Evolutionary conservation across 2,797 vertebrate species (phyloP), one percentile per base, ranked within the genome.

Genomic region (Tragelaphus oryx): DNA sequence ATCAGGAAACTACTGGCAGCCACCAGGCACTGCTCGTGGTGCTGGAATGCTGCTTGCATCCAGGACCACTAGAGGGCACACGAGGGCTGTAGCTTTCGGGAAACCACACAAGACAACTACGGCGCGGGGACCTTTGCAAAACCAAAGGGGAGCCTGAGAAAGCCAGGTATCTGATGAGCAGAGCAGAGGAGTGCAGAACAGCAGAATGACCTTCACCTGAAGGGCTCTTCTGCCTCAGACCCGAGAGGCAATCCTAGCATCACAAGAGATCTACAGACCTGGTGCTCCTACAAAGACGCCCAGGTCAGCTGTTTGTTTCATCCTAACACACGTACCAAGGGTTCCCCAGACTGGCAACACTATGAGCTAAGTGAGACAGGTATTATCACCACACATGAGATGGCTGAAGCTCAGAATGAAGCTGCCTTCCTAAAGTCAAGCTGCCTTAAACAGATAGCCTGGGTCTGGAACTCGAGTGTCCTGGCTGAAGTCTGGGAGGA

Each of bases 11-110:
- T 30, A 0, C 76, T 3, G 30, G 46, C 82, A 68, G 59, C 62
- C 26, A 37, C 2, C 0, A 13, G 93, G 96, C 93, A 85, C 97
- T 97, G 97, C 95, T 96, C 95, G 0, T 95, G 97, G 97, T 96
- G 97, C 97, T 96, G 97, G 97, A 96, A 90, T 30, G 59, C 3
- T 0, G 5, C 41, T 8, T 18, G 20, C 4, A 2, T 6, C n/a
- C 41, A 78, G 6, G 2, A 26, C 82, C 97, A 78, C 93, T 50
- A 97, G 97, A 97, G 97, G 97, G 97, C 90, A 59, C 81, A 1
- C 0, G 2, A 52, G 71, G 87, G 84, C 12, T 14, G 50, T 74
- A 2, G 28, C 48, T 65, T 37, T 65, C 48, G 54, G 68, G 30
- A 74, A 44, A 57, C 28, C 5, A 1, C 52, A 0, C 18, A 8